phyloP scores from a whole-genome alignment of 2,113 vertebrate species.

The Myiopsitta monachus region DNA sequence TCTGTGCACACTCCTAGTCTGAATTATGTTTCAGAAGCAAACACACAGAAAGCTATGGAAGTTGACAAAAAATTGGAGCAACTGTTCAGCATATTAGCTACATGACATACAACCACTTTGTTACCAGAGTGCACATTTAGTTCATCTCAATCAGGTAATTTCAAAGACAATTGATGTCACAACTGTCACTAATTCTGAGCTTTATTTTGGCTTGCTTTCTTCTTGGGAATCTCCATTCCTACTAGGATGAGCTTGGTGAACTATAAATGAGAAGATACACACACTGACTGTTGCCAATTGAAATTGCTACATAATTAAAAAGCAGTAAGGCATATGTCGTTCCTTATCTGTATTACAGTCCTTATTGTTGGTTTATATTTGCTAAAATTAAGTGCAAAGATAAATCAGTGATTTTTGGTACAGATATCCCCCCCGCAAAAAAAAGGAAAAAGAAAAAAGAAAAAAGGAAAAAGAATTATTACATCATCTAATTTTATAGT shows the following conservation, averaged over 20 bases:
- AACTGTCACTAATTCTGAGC: not conserved
- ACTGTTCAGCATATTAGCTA: not conserved
- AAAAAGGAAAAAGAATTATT: not conserved
- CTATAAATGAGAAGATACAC: not conserved
- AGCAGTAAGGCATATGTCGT: not conserved
- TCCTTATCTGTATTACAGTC: not conserved
- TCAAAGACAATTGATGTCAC: fast-evolving
- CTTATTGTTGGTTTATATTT: not conserved
- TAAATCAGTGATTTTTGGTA: not conserved
- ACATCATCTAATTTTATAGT: not conserved
- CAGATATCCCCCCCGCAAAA: not conserved
- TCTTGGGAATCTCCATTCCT: not conserved
- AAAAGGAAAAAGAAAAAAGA: not conserved
- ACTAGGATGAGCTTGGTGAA: not conserved
- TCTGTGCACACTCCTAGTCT: fast-evolving
- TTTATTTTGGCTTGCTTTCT: not conserved
- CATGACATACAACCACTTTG: not conserved
- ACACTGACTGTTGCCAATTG: not conserved
- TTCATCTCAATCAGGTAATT: not conserved
- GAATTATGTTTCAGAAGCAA: not conserved
- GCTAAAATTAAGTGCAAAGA: not conserved
- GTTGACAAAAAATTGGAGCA: not conserved
- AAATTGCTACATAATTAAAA: not conserved
- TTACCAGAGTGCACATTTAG: not conserved
- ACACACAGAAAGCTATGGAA: not conserved